Evolutionary conservation across 2,113 vertebrate genomes (phyloP).

Genomic region (Epinephelus lanceolatus): DNA sequence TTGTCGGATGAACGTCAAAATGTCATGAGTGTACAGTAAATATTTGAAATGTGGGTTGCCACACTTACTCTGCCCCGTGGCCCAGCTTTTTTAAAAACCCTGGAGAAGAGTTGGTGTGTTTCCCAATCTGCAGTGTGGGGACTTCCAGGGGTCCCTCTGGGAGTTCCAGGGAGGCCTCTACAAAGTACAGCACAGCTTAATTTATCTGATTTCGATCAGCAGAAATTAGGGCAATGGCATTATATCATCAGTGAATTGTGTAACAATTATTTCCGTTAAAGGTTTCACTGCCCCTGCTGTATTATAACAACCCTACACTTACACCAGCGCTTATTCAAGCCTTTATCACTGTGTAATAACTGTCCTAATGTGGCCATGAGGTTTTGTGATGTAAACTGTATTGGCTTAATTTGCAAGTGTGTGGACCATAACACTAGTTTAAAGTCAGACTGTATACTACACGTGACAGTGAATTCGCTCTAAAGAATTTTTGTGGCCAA

Average conservation of each 20-base stretch:
- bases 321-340: not conserved
- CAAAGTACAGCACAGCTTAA: constrained; percentile 25
- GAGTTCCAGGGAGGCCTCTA: constrained; percentile 43
- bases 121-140: constrained; percentile 10
- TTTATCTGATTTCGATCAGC: constrained; percentile 36
- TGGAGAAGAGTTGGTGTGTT: not conserved
- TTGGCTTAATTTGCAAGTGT: not conserved
- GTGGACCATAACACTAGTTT: not conserved
- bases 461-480: not conserved
- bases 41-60: constrained; percentile 24
- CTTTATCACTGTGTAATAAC: not conserved
- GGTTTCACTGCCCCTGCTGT: constrained; percentile 3
- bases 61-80: not conserved
- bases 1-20: constrained; percentile 20
- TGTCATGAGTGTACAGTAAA: constrained; percentile 16
- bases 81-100: constrained; percentile 6
- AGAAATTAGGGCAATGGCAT: constrained; percentile 41
- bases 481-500: not conserved
- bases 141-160: constrained; percentile 34
- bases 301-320: not conserved
- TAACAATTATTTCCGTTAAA: constrained; percentile 42
- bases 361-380: not conserved
- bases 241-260: constrained; percentile 47
- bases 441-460: not conserved
- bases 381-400: not conserved